Conservation (phyloP, 92 coral and sea anemone species). For the Meandrina meandrites region DNA sequence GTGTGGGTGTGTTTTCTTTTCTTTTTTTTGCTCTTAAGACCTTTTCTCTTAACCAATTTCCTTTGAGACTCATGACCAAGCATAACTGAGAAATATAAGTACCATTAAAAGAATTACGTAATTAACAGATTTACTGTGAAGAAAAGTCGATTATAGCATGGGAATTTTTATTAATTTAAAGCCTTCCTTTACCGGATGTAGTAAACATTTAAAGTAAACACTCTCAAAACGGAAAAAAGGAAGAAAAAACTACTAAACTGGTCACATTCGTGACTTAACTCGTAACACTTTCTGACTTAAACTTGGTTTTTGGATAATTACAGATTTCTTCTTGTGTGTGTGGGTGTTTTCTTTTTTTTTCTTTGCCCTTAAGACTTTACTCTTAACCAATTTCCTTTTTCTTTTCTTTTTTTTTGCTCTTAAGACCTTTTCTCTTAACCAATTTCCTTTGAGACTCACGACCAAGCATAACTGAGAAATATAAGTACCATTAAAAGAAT, state of each 20-base stretch:
- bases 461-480: not conserved
- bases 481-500: not conserved
- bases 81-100: not conserved
- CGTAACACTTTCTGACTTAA: too few species aligned
- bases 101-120: not conserved
- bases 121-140: not conserved
- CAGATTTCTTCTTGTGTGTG: too few species aligned
- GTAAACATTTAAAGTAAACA: conserved; percentile 6
- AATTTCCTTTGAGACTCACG: not conserved
- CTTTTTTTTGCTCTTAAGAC: not conserved
- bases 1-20: too few species aligned
- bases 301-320: too few species aligned
- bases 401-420: not conserved
- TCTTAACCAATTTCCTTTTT: too few species aligned
- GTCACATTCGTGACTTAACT: too few species aligned
- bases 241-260: too few species aligned
- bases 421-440: not conserved
- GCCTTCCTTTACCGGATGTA: not conserved
- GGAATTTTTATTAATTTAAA: not conserved
- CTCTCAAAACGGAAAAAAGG: too few species aligned
- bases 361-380: too few species aligned
- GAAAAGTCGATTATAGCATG: not conserved
- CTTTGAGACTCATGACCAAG: not conserved
- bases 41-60: not conserved
- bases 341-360: too few species aligned